Evolutionary conservation across 2,113 vertebrate genomes (phyloP).

Genomic region (Hyaena hyaena): DNA sequence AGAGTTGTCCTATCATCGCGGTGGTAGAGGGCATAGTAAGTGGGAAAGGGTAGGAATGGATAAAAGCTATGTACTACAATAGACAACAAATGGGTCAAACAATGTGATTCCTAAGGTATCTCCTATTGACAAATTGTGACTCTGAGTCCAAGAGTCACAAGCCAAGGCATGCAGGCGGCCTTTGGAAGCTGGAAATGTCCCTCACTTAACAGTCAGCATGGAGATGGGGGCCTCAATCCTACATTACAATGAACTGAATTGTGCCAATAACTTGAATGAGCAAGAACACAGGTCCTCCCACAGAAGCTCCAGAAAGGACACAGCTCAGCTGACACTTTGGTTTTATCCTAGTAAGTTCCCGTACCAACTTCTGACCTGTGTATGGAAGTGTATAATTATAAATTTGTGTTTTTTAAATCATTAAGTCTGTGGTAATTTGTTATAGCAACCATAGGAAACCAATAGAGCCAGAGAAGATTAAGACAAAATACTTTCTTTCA

Average conservation of each 20-base stretch:
- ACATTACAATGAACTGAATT: background rate
- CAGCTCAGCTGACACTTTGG: background rate
- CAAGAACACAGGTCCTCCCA: background rate
- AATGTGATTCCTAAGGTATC: background rate
- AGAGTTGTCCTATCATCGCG: rapidly evolving
- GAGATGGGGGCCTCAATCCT: background rate
- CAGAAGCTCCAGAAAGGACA: background rate
- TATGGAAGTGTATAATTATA: background rate
- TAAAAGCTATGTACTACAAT: background rate
- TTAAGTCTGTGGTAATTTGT: background rate
- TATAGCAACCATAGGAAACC: background rate
- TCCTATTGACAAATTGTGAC: background rate
- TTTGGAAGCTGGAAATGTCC: background rate
- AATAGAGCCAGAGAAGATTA: background rate
- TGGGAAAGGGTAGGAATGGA: background rate
- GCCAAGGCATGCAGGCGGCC: background rate
- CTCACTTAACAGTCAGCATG: background rate
- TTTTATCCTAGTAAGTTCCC: background rate
- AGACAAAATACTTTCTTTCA: background rate
- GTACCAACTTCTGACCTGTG: background rate
- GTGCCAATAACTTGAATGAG: background rate
- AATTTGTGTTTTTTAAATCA: background rate
- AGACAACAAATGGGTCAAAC: background rate
- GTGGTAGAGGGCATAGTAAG: background rate
- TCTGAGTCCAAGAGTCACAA: background rate